Evolutionary conservation across 2,888 invertebrate genomes (phyloP).

Genomic region (Drosophila bunnanda): DNA sequence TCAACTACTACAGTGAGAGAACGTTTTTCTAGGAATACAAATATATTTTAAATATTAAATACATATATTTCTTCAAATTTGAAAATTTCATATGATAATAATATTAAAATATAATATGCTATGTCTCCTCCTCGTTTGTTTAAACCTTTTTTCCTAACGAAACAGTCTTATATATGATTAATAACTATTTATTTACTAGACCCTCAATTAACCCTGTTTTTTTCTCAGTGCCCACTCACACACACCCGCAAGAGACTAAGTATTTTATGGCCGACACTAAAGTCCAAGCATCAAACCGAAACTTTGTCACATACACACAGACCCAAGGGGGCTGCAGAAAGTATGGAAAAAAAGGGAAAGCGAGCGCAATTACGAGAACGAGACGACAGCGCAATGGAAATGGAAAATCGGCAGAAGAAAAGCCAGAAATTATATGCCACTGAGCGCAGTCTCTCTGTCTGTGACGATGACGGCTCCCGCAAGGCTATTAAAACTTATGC

Average conservation of each 20-base stretch:
- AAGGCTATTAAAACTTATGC: conserved; percentile 69
- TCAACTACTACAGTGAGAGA: conserved; percentile 17
- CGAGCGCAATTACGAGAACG: conserved; percentile 58
- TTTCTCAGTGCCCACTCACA: conserved; percentile 7
- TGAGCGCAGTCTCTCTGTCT: conserved; percentile 33
- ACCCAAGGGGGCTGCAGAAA: background rate
- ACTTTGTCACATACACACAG: conserved; percentile 67
- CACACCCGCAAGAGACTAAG: conserved; percentile 48
- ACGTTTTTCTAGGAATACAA: too few species aligned
- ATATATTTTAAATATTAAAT: too few species aligned
- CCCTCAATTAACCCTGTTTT: background rate
- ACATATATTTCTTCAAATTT: too few species aligned
- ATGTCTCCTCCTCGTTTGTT: too few species aligned
- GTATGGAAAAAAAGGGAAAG: background rate
- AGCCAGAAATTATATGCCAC: conserved; percentile 47
- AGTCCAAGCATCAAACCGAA: conserved; percentile 62
- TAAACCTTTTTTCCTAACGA: background rate
- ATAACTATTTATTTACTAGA: background rate
- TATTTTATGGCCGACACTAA: conserved; percentile 66
- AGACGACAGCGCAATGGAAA: conserved; percentile 32
- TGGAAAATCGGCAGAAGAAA: conserved; percentile 29
- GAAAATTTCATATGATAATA: too few species aligned
- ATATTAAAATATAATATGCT: too few species aligned
- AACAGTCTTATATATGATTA: background rate
- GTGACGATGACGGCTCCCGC: conserved; percentile 27